Conservation (phyloP, 2,888 invertebrate species). For the Agrochola lychnidis region DNA sequence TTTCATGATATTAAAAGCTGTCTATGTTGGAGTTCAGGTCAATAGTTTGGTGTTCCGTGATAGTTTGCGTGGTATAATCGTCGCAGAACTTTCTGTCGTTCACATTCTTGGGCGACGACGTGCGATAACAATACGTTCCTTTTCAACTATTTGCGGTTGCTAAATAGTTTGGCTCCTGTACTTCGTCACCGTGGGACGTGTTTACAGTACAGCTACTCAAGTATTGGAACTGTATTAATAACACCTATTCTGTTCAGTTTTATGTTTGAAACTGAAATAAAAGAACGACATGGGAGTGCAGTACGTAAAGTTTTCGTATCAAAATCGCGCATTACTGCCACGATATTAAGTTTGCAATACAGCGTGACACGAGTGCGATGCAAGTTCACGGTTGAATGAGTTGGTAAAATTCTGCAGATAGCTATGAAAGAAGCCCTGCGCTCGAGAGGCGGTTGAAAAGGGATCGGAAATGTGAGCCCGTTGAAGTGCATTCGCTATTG, state of each 20-base stretch:
- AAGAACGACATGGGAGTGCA: neutral
- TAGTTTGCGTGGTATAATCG: slow-evolving; percentile 85
- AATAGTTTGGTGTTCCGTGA: slow-evolving; percentile 86
- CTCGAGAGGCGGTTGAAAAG: slow-evolving; percentile 76
- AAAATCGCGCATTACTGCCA: slow-evolving; percentile 41
- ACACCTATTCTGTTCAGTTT: neutral
- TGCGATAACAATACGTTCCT: slow-evolving; percentile 86
- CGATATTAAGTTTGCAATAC: slow-evolving; percentile 56
- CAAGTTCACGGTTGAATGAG: slow-evolving; percentile 79
- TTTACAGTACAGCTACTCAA: slow-evolving; percentile 26
- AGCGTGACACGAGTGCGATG: slow-evolving; percentile 56
- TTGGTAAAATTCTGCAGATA: slow-evolving; percentile 79
- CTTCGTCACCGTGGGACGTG: slow-evolving; percentile 58
- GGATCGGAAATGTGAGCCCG: slow-evolving; percentile 78
- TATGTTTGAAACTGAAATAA: neutral
- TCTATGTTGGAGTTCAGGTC: slow-evolving; percentile 86
- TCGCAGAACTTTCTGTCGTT: slow-evolving; percentile 82
- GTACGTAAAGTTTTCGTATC: slow-evolving; percentile 20
- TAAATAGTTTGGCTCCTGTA: slow-evolving; percentile 73
- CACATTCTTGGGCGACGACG: slow-evolving; percentile 83
- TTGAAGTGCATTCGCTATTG: slow-evolving; percentile 81
- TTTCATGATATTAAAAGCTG: slow-evolving; percentile 89
- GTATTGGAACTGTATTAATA: slow-evolving; percentile 29
- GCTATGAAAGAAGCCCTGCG: slow-evolving; percentile 76
- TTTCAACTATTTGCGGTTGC: slow-evolving; percentile 81